Conservation (phyloP, 2,888 invertebrate genomes). For the Synergus gifuensis region DNA sequence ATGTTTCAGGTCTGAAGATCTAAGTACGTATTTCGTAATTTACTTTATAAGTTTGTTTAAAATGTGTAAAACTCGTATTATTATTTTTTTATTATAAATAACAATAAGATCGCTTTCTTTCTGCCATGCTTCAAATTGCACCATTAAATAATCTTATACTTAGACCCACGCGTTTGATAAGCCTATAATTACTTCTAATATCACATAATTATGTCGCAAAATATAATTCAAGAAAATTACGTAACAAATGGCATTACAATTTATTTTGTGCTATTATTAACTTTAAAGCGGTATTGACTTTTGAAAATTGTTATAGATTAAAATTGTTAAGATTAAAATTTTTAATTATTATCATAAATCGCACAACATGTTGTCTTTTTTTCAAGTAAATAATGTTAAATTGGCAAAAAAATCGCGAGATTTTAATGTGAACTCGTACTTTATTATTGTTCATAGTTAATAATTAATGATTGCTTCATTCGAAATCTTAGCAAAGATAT, state of each 20-base stretch:
- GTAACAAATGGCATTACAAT: not conserved
- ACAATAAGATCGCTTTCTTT: not conserved
- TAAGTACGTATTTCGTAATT: not conserved
- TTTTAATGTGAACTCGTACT: too few relatives aligned
- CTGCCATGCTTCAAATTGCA: not conserved
- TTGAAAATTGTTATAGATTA: not conserved
- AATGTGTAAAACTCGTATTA: too few relatives aligned
- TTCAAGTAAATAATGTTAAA: too few relatives aligned
- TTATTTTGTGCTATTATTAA: not conserved
- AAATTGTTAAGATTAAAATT: too few relatives aligned
- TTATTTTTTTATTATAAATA: not conserved
- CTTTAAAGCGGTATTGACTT: not conserved
- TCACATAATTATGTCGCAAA: constrained; percentile 51
- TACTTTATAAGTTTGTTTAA: not conserved
- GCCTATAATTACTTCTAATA: constrained; percentile 59
- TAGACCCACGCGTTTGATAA: constrained; percentile 47
- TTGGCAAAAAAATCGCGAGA: too few relatives aligned
- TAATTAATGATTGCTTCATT: too few relatives aligned
- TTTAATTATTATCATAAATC: too few relatives aligned
- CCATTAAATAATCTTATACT: constrained; percentile 2
- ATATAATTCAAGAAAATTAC: not conserved
- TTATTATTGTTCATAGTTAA: too few relatives aligned
- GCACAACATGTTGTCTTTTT: too few relatives aligned
- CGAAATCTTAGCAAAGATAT: too few relatives aligned
- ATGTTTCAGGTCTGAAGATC: too few relatives aligned